Percentiles rank a stretch among this genome's conserved stretches.
Evolutionary conservation across 2,797 vertebrate genomes (phyloP).

Genomic region (Coracias cyanogaster): DNA sequence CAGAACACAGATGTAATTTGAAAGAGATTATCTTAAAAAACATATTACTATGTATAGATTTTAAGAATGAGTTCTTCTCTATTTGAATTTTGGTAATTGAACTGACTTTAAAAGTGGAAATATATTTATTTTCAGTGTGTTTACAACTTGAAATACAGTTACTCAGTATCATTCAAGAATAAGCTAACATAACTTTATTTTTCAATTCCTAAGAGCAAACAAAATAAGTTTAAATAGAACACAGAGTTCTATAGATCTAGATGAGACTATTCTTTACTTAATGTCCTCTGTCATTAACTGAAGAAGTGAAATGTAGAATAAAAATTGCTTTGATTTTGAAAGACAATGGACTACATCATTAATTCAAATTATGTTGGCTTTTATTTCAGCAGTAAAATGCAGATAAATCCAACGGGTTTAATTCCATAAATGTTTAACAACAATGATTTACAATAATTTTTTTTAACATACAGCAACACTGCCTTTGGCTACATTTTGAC

Average conservation of each 20-base stretch:
- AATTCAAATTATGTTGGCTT: background rate
- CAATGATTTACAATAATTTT: background rate
- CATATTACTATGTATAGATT: background rate
- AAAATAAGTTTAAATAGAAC: background rate
- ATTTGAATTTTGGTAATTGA: background rate
- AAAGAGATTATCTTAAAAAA: background rate
- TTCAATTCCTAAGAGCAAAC: background rate
- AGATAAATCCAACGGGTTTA: background rate
- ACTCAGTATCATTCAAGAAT: background rate
- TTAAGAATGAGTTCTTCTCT: background rate
- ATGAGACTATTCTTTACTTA: background rate
- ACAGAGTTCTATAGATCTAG: background rate
- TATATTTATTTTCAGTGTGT: background rate
- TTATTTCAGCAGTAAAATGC: background rate
- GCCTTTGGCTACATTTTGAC: background rate
- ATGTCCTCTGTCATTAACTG: background rate
- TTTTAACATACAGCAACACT: background rate
- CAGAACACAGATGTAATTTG: background rate
- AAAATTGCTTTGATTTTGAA: background rate
- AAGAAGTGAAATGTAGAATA: background rate
- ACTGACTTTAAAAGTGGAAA: fast-evolving
- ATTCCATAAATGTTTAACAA: background rate
- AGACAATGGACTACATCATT: background rate
- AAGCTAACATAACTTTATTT: background rate
- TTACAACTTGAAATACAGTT: background rate